These are phyloP conservation scores for Cryptophagus acutangulus DNA, from an alignment of 2,888 invertebrate species.

Conservation along the genomic window DNA sequence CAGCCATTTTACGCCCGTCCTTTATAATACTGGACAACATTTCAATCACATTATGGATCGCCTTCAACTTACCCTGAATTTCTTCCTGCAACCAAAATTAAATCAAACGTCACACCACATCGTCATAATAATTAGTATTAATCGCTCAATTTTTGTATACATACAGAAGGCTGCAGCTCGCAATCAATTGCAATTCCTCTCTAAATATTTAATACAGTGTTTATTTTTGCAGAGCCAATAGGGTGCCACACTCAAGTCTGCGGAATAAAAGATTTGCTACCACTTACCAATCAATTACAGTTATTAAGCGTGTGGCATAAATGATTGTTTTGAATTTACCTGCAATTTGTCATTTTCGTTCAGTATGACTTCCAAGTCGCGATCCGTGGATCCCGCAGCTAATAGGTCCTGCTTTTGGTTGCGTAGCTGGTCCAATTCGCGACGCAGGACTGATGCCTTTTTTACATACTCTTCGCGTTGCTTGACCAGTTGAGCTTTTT, in stretches of 20 bases:
- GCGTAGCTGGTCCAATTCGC: constrained; percentile 72
- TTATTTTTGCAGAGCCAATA: no score
- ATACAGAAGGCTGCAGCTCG: constrained; percentile 5
- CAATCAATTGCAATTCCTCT: constrained; percentile 12
- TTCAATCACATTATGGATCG: constrained; percentile 81
- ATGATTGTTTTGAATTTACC: constrained; percentile 51
- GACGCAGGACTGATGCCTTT: constrained; percentile 67
- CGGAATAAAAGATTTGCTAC: no score
- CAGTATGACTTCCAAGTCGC: constrained; percentile 70
- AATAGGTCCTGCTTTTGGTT: constrained; percentile 74
- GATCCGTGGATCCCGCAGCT: constrained; percentile 59
- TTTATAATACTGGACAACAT: constrained; percentile 83
- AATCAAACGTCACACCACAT: no score
- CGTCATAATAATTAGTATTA: no score
- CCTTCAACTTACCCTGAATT: constrained; percentile 73
- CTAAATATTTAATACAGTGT: constrained; percentile 23
- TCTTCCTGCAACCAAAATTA: constrained; percentile 59
- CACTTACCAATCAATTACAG: not conserved
- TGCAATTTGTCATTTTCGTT: constrained; percentile 80
- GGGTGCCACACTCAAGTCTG: no score
- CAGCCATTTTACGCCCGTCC: constrained; percentile 55
- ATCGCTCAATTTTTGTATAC: constrained; percentile 28
- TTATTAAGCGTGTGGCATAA: constrained; percentile 1
- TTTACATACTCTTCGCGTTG: constrained; percentile 78
- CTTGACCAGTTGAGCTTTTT: constrained; percentile 72